Base-by-base conservation (phyloP, 1,140 invertebrate species). In the Lysiphlebus fabarum region DNA sequence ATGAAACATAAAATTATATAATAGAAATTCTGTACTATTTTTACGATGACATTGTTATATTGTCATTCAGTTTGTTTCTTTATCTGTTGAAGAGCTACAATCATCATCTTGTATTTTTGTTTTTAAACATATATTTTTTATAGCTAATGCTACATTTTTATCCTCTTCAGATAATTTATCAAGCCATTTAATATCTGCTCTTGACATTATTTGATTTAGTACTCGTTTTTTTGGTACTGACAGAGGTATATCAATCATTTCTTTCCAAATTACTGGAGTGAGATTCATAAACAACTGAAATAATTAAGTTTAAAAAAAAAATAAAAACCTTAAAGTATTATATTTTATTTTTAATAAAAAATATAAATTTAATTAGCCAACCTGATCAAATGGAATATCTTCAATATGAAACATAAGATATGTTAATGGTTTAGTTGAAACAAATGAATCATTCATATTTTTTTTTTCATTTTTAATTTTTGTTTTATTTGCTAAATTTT, bases 361-460 rank as follows among this genome's bases (percentile, higher is more conserved):
- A 62, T 14, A 40, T 59, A 12, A n/a, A n/a, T n/a, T 33, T 43
- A 34, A 49, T 5, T n/a, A 42, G 17, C 49, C 8, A 72, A 89
- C 86, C 77, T 89, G 85, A 78, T 91, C 88, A 63, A 90, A 90
- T 4, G 83, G 82, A 12, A 76, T 74, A 54, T 84, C 80, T 8
- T 86, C 88, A 45, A 91, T 89, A 63, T 88, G 87, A 68, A 90
- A 91, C 88, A 90, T 90, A 14, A 84, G 84, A 66, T 88, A 84
- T 4, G 89, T 72, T 4, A 91, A 74, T 0, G 83, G 80, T 17
- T 85, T 82, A n/a, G 74, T 73, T 57, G 81, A 75, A 45, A 82
- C 67, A 1, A 82, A 78, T 40, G 83, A 66, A 14, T 79, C 71
- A 6, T 78, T 76, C 1, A 82, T 78, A 53, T 71, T 59, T 10